phyloP scores from a whole-genome alignment of 2,113 vertebrate species.

The Chinchilla lanigera region DNA sequence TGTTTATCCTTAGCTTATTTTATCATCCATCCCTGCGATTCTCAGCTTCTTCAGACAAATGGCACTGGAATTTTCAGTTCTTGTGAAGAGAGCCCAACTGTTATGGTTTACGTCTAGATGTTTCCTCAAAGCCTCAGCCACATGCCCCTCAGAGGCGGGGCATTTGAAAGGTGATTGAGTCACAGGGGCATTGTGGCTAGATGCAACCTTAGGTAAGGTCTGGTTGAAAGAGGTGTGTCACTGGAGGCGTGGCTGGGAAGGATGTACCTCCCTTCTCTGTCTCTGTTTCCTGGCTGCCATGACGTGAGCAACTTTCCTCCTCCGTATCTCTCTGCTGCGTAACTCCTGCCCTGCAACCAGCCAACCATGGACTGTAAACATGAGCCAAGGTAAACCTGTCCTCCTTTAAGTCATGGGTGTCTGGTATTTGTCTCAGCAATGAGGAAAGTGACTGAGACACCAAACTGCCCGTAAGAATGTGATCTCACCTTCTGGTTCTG shows the following conservation, averaged over 20 bases:
- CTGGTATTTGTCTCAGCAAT: not conserved
- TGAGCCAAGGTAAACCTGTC: not conserved
- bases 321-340: not conserved
- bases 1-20: not conserved
- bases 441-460: not conserved
- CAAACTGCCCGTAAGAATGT: not conserved
- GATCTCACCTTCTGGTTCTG: constrained; percentile 22
- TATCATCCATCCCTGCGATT: not conserved
- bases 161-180: not conserved
- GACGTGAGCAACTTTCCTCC: not conserved
- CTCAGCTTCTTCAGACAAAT: not conserved
- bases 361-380: not conserved
- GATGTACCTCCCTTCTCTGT: not conserved
- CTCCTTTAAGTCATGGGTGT: not conserved
- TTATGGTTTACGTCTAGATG: not conserved
- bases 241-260: not conserved
- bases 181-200: not conserved
- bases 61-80: not conserved
- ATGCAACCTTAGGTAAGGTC: not conserved
- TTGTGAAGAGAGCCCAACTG: not conserved
- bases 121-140: not conserved
- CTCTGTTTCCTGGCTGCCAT: not conserved
- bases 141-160: not conserved
- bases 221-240: not conserved
- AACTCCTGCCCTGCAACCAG: not conserved